Evolutionary conservation across 2,888 invertebrate species (phyloP).

Genomic region (Parochlus steinenii): DNA sequence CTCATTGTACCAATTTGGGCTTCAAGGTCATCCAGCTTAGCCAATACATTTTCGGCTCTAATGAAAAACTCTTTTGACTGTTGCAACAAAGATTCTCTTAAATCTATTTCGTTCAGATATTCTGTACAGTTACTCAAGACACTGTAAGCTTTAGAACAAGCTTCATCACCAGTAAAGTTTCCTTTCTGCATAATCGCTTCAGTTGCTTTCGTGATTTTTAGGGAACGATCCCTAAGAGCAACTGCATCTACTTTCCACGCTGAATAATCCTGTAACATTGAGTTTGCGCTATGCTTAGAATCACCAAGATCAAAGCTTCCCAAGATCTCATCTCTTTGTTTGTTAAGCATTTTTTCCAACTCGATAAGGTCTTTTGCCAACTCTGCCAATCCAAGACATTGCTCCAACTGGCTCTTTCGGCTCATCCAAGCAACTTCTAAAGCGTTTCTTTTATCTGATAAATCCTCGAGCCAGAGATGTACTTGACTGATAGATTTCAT

Average conservation of each 20-base stretch:
- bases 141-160: slow-evolving; percentile 46
- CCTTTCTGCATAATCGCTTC: slow-evolving; percentile 55
- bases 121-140: slow-evolving; percentile 48
- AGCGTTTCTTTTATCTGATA: slow-evolving; percentile 56
- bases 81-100: slow-evolving; percentile 46
- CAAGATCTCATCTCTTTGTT: slow-evolving; percentile 36
- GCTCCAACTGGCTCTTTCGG: slow-evolving; percentile 58
- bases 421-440: slow-evolving; percentile 51
- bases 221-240: slow-evolving; percentile 54
- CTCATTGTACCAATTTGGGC: slow-evolving; percentile 46
- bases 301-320: slow-evolving; percentile 42
- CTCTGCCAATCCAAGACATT: slow-evolving; percentile 56
- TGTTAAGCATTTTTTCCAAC: slow-evolving; percentile 40
- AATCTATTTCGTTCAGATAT: slow-evolving; percentile 53
- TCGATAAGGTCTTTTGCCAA: slow-evolving; percentile 53
- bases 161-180: slow-evolving; percentile 51
- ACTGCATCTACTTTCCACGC: slow-evolving; percentile 53
- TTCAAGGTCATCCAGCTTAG: slow-evolving; percentile 57
- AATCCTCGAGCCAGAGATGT: slow-evolving; percentile 54
- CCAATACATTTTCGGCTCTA: slow-evolving; percentile 52
- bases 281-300: slow-evolving; percentile 48
- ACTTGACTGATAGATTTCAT: slow-evolving; percentile 42
- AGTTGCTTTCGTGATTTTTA: slow-evolving; percentile 60
- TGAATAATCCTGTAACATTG: slow-evolving; percentile 48
- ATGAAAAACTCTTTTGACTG: slow-evolving; percentile 54